Evolutionary conservation across 2,113 vertebrate genomes (phyloP).

Genomic region (Pyrgilauda ruficollis): DNA sequence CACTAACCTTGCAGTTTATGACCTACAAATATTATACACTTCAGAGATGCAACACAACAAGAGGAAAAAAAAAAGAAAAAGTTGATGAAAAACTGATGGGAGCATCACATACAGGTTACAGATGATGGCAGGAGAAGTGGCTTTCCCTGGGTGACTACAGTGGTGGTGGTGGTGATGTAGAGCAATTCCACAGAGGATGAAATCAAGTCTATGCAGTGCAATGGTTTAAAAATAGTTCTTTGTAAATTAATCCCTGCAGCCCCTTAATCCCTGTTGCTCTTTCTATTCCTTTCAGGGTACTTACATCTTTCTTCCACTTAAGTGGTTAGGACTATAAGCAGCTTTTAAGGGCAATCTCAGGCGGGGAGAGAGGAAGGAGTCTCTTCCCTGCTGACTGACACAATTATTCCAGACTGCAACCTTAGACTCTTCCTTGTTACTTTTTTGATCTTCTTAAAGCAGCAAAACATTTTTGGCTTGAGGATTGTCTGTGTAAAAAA

Average conservation of each 20-base stretch:
- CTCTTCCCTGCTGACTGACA: neutral
- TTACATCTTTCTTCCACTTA: constrained; percentile 50
- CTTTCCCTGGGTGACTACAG: neutral
- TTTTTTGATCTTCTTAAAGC: neutral
- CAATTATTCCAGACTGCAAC: neutral
- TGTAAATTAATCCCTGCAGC: constrained; percentile 13
- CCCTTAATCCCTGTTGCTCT: constrained; percentile 49
- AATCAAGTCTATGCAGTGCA: neutral
- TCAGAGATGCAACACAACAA: neutral
- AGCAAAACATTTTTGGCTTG: neutral
- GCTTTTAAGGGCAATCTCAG: constrained; percentile 56
- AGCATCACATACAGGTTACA: neutral
- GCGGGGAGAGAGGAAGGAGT: neutral
- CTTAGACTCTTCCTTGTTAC: neutral
- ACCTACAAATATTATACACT: neutral
- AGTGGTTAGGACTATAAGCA: constrained; percentile 50
- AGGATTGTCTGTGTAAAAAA: neutral
- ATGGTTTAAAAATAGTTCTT: constrained; percentile 32
- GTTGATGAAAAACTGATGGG: neutral
- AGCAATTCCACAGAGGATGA: neutral
- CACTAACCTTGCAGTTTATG: neutral
- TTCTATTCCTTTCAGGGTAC: constrained; percentile 49
- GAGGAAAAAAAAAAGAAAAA: neutral
- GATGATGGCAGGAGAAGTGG: neutral
- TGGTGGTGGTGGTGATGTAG: neutral